A percentile compares a stretch with the other conserved stretches of the same genome.
Evolutionary conservation across 2,797 vertebrate genomes (phyloP).

Genomic region (Halcyon smyrnensis): DNA sequence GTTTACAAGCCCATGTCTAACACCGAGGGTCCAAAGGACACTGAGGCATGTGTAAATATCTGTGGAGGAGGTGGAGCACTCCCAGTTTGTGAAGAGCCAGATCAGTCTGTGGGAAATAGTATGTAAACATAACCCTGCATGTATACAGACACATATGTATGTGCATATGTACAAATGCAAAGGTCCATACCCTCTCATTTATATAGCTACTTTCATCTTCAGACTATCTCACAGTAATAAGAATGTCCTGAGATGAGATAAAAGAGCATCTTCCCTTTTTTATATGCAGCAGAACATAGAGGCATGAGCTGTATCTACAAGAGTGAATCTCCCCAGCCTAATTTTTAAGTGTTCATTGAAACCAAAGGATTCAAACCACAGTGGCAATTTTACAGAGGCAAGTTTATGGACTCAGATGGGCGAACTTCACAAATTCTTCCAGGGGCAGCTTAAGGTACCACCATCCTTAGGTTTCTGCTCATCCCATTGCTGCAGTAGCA

Average conservation of each 20-base stretch:
- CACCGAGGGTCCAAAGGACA: background rate
- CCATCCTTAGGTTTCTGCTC: background rate
- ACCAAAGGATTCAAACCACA: background rate
- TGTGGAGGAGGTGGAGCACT: background rate
- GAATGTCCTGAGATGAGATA: background rate
- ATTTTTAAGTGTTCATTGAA: background rate
- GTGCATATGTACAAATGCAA: background rate
- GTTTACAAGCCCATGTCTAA: background rate
- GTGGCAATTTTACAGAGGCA: background rate
- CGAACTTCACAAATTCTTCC: background rate
- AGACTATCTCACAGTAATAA: background rate
- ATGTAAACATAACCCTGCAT: background rate
- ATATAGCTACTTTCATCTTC: background rate
- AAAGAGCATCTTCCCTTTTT: background rate
- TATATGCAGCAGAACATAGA: background rate
- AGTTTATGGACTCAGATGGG: background rate
- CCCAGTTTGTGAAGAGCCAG: background rate
- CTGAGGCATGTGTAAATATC: background rate
- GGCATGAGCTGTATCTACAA: background rate
- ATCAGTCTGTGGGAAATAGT: background rate
- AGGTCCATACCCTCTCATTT: background rate
- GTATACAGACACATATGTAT: background rate
- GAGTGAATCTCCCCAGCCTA: background rate
- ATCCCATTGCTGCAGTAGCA: background rate
- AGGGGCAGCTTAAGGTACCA: background rate